Evolutionary conservation across 2,113 vertebrate genomes (phyloP).

Genomic region (Coryphaenoides rupestris): DNA sequence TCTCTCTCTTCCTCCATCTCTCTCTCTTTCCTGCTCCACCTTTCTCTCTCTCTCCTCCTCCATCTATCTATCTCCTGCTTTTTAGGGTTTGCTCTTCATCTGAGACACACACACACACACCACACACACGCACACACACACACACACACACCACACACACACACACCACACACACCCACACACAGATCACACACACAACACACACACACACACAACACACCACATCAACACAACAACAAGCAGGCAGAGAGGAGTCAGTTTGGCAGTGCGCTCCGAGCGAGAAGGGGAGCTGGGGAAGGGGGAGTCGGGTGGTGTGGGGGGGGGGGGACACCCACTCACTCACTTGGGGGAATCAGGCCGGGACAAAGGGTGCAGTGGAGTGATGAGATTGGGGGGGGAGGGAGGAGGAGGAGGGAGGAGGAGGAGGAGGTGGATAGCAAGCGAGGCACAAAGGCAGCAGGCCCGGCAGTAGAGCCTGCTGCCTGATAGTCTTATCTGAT

Average conservation of each 20-base stretch:
- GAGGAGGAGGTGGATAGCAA: conserved; percentile 65
- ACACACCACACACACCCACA: not conserved
- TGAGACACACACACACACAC: conserved; percentile 6
- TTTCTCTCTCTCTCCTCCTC: no score
- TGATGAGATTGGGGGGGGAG: conserved; percentile 91
- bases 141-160: conserved; percentile 11
- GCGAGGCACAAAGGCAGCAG: conserved; percentile 79
- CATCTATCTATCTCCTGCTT: no score
- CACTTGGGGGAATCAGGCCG: conserved; percentile 78
- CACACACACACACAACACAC: not conserved
- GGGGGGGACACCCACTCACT: conserved; percentile 48
- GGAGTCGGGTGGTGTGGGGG: conserved; percentile 42
- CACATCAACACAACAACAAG: conserved; percentile 11
- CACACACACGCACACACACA: conserved; percentile 9
- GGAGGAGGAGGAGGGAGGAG: conserved; percentile 74
- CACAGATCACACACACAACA: conserved; percentile 1
- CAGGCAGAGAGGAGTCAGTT: not conserved
- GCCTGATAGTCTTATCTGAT: conserved; percentile 88
- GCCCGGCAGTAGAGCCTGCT: conserved; percentile 77
- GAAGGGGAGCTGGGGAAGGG: conserved; percentile 36
- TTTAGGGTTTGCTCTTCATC: no score
- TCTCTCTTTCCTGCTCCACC: no score
- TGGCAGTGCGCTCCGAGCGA: conserved; percentile 21
- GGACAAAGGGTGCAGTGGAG: conserved; percentile 94
- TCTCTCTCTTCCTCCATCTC: no score